Conservation (phyloP, 2,888 invertebrate genomes). For the Drosophila ustulata region DNA sequence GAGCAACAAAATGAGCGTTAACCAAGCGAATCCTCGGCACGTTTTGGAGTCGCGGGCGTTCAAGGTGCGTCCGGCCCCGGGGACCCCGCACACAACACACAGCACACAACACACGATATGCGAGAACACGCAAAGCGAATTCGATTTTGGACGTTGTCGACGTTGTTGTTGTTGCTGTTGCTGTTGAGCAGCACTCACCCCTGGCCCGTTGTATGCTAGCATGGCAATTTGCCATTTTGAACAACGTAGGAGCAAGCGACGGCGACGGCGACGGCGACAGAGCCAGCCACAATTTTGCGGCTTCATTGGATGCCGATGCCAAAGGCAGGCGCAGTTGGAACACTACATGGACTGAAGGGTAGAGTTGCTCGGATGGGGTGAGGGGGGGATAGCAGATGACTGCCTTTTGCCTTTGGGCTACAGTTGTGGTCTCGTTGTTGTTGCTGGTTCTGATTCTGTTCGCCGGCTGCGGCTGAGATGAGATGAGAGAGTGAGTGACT, state of each 20-base stretch:
- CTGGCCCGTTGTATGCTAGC: constrained; percentile 38
- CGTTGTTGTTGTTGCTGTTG: constrained; percentile 41
- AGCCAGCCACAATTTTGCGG: constrained; percentile 69
- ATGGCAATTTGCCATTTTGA: constrained; percentile 83
- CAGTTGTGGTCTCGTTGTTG: constrained; percentile 28
- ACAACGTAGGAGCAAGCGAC: constrained; percentile 59
- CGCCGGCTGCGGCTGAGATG: constrained; percentile 41
- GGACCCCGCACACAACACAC: neutral
- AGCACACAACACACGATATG: constrained; percentile 50
- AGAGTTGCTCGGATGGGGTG: neutral
- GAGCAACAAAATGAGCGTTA: constrained; percentile 78
- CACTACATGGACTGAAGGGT: constrained; percentile 13
- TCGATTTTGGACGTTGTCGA: constrained; percentile 46
- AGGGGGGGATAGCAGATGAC: constrained; percentile 24
- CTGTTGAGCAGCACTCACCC: constrained; percentile 12
- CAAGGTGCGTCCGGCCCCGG: constrained; percentile 47
- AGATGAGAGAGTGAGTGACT: constrained; percentile 34
- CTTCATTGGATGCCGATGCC: constrained; percentile 74
- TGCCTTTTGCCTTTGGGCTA: constrained; percentile 45
- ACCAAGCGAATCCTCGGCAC: constrained; percentile 80
- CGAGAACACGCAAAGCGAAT: constrained; percentile 79
- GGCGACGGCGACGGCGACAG: neutral
- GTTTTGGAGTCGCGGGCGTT: constrained; percentile 68
- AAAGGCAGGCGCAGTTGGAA: constrained; percentile 51
- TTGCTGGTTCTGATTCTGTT: constrained; percentile 38